These are phyloP conservation scores for Meriones psammophilus DNA, from an alignment of 2,797 vertebrate species.

Conservation along the genomic window DNA sequence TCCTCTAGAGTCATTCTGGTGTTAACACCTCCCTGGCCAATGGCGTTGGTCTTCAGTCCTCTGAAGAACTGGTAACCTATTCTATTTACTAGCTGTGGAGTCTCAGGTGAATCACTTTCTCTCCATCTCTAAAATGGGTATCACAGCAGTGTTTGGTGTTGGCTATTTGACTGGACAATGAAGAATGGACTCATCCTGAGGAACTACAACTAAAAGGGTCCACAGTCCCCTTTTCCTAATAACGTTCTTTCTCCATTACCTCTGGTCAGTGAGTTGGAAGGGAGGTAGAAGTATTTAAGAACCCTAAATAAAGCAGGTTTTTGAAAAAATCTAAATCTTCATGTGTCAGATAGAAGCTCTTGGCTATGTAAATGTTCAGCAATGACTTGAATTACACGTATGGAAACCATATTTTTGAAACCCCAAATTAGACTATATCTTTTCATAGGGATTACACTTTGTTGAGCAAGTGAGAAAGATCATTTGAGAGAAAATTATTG, in stretches of 20 bases:
- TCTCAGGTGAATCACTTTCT: neutral
- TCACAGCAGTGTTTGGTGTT: neutral
- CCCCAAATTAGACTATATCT: neutral
- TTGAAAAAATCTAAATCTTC: too few relatives aligned
- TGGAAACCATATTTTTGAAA: neutral
- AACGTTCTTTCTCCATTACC: too few relatives aligned
- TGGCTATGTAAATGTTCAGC: neutral
- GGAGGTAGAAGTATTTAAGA: too few relatives aligned
- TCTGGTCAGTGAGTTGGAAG: too few relatives aligned
- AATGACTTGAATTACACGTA: neutral
- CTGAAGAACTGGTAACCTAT: neutral
- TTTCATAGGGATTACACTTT: slow-evolving; percentile 20
- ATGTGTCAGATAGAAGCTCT: neutral
- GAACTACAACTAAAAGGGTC: too few relatives aligned
- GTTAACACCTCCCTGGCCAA: slow-evolving; percentile 18
- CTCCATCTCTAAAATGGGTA: neutral
- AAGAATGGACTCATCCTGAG: too few relatives aligned
- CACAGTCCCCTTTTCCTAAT: too few relatives aligned
- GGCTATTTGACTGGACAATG: too few relatives aligned
- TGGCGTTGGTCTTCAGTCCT: neutral
- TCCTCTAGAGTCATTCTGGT: slow-evolving; percentile 44
- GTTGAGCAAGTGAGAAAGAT: slow-evolving; percentile 30
- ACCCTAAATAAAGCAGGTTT: too few relatives aligned
- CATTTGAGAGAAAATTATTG: slow-evolving; percentile 31
- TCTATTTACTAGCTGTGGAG: neutral